Evolutionary conservation across 1,140 invertebrate species (phyloP), one percentile per base, ranked within the genome.

Genomic region (Himalopsyche phryganea): DNA sequence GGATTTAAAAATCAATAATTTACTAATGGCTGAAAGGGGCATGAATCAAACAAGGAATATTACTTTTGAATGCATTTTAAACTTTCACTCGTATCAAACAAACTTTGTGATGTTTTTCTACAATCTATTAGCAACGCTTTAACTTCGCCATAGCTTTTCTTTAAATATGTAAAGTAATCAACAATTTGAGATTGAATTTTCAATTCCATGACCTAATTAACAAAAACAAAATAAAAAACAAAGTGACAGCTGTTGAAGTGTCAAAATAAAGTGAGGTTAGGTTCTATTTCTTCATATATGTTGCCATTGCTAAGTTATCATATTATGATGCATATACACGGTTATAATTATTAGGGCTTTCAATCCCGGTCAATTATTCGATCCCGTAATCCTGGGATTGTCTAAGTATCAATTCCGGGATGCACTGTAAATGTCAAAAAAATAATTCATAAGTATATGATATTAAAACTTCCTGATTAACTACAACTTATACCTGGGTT

Each of bases 41-140:
- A 36, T 33, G 17, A 48, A 2, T 48, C 17, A 48, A 47, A 49
- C 9, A 19, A 18, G 44, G 1, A 18, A 52, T 68, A 71, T 76
- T 60, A 77, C 75, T 72, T 67, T 68, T 71, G 67, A 49, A 77
- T 68, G 56, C 68, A 69, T 52, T 64, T 71, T 57, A 69, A 74
- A 45, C 74, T 69, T 54, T 69, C 67, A 59, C 72, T 72, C 40
- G 74, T 58, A 66, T 72, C 74, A 74, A 72, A 72, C 63, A 77
- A 73, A 71, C 71, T 67, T 54, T 70, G 63, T 67, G 74, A 72
- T 67, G 68, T 69, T 67, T 71, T 74, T 70, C 74, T 73, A 73
- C 74, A 75, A 64, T 69, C 69, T 69, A 69, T 73, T 71, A 77
- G 73, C 69, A 68, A 68, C 61, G 58, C 67, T 72, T 73, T 77